phyloP scores from a whole-genome alignment of 2,113 vertebrate species.

The Hippolais icterina region DNA sequence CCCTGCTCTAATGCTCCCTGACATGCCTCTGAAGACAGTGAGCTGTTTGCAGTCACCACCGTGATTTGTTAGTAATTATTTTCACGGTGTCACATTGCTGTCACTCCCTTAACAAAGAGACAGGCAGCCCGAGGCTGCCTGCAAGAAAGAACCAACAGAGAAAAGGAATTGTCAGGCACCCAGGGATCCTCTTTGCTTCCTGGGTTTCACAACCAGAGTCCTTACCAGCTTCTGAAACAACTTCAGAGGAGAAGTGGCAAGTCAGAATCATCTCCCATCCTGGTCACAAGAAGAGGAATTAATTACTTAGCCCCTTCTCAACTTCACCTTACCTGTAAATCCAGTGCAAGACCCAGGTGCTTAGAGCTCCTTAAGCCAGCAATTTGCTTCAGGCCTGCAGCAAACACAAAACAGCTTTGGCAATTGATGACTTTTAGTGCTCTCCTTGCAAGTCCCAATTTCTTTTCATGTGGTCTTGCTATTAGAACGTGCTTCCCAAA shows the following conservation, averaged over 20 bases:
- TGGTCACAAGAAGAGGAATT: conserved; percentile 63
- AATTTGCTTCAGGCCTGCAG: conserved; percentile 39
- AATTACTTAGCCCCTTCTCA: conserved; percentile 44
- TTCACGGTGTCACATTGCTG: conserved; percentile 99
- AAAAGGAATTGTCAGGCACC: conserved; percentile 78
- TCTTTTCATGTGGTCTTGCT: neutral
- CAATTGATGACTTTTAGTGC: neutral
- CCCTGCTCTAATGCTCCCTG: conserved; percentile 95
- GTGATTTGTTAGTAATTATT: conserved; percentile 99
- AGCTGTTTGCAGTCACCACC: conserved; percentile 98
- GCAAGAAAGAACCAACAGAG: conserved; percentile 75
- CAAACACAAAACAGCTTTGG: neutral
- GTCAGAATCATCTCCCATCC: conserved; percentile 53
- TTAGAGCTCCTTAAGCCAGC: conserved; percentile 7
- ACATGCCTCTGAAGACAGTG: conserved; percentile 96
- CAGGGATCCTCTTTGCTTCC: conserved; percentile 75
- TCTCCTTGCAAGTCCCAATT: neutral
- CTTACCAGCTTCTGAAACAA: conserved; percentile 69
- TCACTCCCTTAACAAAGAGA: conserved; percentile 93
- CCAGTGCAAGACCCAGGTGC: conserved; percentile 13
- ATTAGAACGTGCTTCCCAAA: neutral
- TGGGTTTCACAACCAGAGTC: conserved; percentile 67
- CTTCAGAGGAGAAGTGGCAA: conserved; percentile 67
- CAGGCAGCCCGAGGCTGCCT: conserved; percentile 83
- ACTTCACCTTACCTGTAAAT: conserved; percentile 21